phyloP scores from a whole-genome alignment of 2,888 invertebrate genomes.

The Tetragonula carbonaria region DNA sequence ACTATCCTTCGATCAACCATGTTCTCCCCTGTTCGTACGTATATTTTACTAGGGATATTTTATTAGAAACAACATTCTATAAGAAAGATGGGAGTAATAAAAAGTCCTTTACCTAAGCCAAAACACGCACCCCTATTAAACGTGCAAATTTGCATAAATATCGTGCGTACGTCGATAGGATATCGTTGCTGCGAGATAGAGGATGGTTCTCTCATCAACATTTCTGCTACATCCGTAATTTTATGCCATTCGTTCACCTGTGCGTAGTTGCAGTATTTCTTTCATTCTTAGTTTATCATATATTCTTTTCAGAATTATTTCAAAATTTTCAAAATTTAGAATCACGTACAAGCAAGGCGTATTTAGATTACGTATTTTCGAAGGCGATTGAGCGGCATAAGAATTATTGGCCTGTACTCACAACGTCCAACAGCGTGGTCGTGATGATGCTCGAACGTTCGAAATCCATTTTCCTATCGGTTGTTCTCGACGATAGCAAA shows the following conservation, averaged over 20 bases:
- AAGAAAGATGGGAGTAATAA: background rate
- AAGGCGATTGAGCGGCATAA: too few species aligned
- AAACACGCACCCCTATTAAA: constrained; percentile 88
- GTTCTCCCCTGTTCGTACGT: constrained; percentile 85
- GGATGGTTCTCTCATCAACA: constrained; percentile 78
- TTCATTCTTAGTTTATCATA: too few species aligned
- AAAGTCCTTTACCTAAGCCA: constrained; percentile 85
- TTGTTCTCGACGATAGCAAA: constrained; percentile 26
- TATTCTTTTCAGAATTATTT: too few species aligned
- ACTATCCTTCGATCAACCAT: constrained; percentile 88
- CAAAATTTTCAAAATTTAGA: too few species aligned
- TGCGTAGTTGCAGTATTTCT: background rate
- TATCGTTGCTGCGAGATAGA: constrained; percentile 69
- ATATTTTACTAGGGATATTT: too few species aligned
- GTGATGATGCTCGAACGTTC: constrained; percentile 78
- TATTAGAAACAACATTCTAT: background rate
- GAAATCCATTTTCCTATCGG: constrained; percentile 52
- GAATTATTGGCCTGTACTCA: constrained; percentile 60
- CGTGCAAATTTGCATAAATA: constrained; percentile 86
- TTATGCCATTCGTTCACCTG: constrained; percentile 81
- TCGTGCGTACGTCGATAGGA: constrained; percentile 76
- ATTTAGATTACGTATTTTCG: too few species aligned
- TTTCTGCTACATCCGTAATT: constrained; percentile 78
- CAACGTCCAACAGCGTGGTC: constrained; percentile 77
- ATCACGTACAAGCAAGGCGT: too few species aligned